These are phyloP conservation scores for Eupeodes corollae DNA, from an alignment of 1,140 invertebrate species.

Conservation along the genomic window DNA sequence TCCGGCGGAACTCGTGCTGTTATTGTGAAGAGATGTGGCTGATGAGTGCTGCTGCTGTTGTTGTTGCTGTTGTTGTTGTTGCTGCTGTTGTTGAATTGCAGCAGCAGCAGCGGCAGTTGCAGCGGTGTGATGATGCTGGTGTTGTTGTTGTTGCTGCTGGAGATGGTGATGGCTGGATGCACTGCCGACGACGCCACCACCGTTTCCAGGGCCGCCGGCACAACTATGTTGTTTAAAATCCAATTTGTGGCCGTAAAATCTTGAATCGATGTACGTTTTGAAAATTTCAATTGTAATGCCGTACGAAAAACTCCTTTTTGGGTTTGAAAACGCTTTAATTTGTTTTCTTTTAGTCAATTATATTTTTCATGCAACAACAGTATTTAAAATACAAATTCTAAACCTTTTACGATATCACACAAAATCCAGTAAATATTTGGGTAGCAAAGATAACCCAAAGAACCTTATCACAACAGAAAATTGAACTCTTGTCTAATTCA, in stretches of 20 bases:
- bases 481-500: no score
- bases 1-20: constrained; percentile 11
- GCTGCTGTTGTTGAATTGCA: constrained; percentile 2
- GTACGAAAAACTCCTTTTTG: constrained; percentile 19
- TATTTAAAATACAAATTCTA: no score
- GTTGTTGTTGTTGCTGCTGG: constrained; percentile 18
- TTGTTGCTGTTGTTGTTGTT: constrained; percentile 10
- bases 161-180: constrained; percentile 9
- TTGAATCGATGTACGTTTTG: constrained; percentile 38
- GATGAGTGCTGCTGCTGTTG: constrained; percentile 8
- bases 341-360: neutral
- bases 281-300: constrained; percentile 32
- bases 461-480: no score
- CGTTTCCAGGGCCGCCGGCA: constrained; percentile 39
- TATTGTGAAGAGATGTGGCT: constrained; percentile 14
- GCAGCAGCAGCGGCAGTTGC: constrained; percentile 5
- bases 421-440: no score
- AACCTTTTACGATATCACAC: no score
- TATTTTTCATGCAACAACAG: no score
- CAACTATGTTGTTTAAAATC: constrained; percentile 44
- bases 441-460: no score
- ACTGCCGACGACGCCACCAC: constrained; percentile 37
- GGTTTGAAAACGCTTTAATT: neutral
- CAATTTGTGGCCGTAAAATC: constrained; percentile 43
- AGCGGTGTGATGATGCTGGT: constrained; percentile 4